Conservation (phyloP, 2,797 vertebrate genomes). For the Cirrhinus molitorella region DNA sequence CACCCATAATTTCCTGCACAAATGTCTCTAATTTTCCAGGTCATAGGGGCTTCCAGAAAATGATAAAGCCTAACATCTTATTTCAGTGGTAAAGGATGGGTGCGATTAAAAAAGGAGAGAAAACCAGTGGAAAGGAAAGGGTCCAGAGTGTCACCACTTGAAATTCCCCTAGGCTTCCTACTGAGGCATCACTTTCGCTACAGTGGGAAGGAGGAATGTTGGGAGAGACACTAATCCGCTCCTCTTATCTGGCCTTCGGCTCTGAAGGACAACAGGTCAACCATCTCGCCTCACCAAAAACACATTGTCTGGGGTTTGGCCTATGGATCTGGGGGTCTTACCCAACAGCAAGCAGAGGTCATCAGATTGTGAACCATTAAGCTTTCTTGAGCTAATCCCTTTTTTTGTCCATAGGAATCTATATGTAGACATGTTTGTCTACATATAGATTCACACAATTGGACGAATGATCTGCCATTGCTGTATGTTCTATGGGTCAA, state of each 20-base stretch:
- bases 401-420: too few relatives aligned
- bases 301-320: not conserved
- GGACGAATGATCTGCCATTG: not conserved
- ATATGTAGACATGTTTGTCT: not conserved
- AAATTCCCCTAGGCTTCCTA: constrained; percentile 47
- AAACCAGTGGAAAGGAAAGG: not conserved
- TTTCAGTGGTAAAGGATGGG: not conserved
- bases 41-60: constrained; percentile 42
- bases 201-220: constrained; percentile 53
- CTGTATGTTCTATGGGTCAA: not conserved
- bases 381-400: constrained; percentile 7
- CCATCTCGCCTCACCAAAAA: constrained; percentile 1
- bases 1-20: constrained; percentile 53
- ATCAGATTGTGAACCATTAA: constrained; percentile 16
- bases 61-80: constrained; percentile 47
- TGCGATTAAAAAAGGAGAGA: not conserved
- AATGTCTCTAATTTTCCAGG: constrained; percentile 52
- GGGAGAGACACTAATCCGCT: constrained; percentile 44
- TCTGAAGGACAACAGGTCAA: constrained; percentile 46
- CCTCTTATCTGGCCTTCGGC: constrained; percentile 45
- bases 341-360: constrained; percentile 32
- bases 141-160: not conserved
- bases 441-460: not conserved
- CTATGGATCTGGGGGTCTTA: constrained; percentile 6
- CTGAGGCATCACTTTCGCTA: constrained; percentile 58